A percentile compares a stretch with the other conserved stretches of the same genome.
phyloP scores from a whole-genome alignment of 2,797 vertebrate genomes.

The Capromys pilorides region DNA sequence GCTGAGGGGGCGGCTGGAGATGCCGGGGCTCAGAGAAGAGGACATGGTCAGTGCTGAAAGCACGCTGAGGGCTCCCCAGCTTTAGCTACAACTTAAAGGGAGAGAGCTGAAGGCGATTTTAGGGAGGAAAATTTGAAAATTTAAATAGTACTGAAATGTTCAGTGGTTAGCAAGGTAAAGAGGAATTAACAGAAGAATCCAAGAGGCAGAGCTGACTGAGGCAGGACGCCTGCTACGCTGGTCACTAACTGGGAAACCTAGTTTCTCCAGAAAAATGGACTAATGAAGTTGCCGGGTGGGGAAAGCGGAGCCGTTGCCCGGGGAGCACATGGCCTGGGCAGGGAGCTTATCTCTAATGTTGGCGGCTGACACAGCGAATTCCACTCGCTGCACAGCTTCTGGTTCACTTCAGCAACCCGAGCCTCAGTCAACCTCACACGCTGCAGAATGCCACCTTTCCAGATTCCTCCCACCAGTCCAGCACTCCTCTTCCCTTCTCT shows the following conservation, averaged over 20 bases:
- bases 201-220: not conserved
- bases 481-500: constrained; percentile 94
- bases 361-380: constrained; percentile 98
- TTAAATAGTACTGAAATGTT: not conserved
- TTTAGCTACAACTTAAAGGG: not conserved
- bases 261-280: not conserved
- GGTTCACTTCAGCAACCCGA: constrained; percentile 96
- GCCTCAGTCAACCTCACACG: constrained; percentile 97
- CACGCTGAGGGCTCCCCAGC: not conserved
- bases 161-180: not conserved
- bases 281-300: not conserved
- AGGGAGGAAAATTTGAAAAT: too few species aligned
- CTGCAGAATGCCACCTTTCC: constrained; percentile 97
- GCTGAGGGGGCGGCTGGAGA: not conserved
- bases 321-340: not conserved
- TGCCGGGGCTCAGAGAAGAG: not conserved
- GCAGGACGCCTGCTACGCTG: not conserved
- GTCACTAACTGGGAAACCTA: not conserved
- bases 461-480: constrained; percentile 96
- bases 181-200: not conserved
- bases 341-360: constrained; percentile 94
- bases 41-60: not conserved
- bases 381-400: constrained; percentile 97
- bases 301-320: too few species aligned
- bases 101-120: not conserved